Conservation (phyloP, 2,797 vertebrate genomes). For the Eremophila alpestris region DNA sequence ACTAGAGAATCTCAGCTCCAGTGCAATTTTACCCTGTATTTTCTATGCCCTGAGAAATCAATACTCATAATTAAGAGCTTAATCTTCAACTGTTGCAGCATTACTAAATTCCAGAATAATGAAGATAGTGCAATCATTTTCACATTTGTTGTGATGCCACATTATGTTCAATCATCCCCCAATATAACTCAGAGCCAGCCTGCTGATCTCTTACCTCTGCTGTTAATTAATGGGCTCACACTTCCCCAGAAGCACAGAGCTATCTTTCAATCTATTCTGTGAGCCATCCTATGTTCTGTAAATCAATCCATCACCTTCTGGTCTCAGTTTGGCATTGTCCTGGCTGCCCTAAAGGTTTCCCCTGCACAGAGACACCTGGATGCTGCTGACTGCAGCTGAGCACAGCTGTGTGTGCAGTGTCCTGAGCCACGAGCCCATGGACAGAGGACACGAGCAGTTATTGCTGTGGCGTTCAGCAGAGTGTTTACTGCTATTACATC, state of each 20-base stretch:
- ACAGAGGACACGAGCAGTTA: neutral
- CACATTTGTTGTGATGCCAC: neutral
- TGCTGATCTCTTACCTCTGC: neutral
- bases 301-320: neutral
- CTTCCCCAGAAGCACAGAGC: neutral
- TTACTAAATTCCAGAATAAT: neutral
- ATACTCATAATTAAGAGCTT: neutral
- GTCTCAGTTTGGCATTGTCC: neutral
- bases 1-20: neutral
- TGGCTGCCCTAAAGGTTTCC: neutral
- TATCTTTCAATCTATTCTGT: neutral
- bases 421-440: neutral
- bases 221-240: slow-evolving; percentile 18
- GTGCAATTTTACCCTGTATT: neutral
- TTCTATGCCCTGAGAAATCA: neutral
- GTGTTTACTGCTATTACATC: slow-evolving; percentile 2
- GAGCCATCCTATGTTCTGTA: neutral
- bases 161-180: neutral
- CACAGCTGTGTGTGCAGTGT: neutral
- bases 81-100: neutral
- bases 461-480: neutral
- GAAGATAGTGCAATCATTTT: neutral
- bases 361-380: neutral
- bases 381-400: neutral
- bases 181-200: neutral